Percentiles rank a stretch among this genome's conserved stretches.
phyloP scores from a whole-genome alignment of 2,113 vertebrate genomes.

The Microcebus ravelobensis region DNA sequence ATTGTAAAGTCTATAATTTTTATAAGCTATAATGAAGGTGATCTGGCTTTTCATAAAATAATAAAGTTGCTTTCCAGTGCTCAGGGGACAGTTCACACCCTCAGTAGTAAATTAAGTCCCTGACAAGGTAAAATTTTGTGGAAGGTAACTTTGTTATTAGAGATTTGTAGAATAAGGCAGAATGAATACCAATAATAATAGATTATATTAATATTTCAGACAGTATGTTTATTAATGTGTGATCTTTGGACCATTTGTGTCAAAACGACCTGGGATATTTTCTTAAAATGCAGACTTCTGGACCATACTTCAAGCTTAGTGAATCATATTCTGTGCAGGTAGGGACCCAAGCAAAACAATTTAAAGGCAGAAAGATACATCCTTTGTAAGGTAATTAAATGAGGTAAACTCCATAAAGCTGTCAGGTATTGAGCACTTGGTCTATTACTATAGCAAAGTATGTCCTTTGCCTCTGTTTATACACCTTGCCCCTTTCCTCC shows the following conservation, averaged over 20 bases:
- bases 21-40: neutral
- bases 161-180: neutral
- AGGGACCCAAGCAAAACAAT: neutral
- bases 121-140: neutral
- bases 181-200: neutral
- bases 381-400: neutral
- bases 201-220: neutral
- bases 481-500: neutral
- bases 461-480: neutral
- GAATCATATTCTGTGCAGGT: neutral
- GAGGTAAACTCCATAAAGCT: neutral
- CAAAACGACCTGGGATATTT: neutral
- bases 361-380: neutral
- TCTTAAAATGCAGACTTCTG: neutral
- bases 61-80: neutral
- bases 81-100: neutral
- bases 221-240: neutral
- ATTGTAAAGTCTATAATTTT: neutral
- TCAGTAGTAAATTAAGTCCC: neutral
- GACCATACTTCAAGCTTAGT: neutral
- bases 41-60: constrained; percentile 39
- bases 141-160: neutral
- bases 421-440: neutral
- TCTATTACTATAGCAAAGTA: neutral
- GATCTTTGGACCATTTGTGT: neutral